phyloP scores from a whole-genome alignment of 1,140 invertebrate species.

The Dolichoris vasculosae region DNA sequence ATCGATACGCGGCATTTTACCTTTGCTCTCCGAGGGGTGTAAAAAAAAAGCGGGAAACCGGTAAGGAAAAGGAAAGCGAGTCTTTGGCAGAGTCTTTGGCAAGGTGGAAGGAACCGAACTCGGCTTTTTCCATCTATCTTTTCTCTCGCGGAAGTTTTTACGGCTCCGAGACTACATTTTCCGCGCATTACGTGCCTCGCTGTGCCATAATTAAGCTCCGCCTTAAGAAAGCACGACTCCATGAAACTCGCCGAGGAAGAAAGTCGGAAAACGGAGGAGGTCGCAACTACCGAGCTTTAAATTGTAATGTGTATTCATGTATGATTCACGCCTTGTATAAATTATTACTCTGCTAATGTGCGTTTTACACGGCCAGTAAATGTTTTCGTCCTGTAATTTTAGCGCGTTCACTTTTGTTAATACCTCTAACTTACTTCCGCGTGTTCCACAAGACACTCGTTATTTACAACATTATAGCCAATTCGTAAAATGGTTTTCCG shows the following conservation, averaged over 20 bases:
- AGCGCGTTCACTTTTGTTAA: background rate
- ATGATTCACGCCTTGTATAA: background rate
- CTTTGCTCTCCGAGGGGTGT: no score
- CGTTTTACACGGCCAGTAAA: background rate
- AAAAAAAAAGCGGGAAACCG: background rate
- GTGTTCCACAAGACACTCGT: background rate
- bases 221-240: background rate
- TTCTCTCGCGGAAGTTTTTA: conserved; percentile 30
- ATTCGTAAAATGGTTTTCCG: background rate
- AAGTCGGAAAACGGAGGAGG: background rate
- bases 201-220: conserved; percentile 41
- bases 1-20: background rate
- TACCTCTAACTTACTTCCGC: background rate
- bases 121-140: conserved; percentile 40
- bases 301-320: background rate
- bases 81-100: background rate
- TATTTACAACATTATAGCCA: background rate
- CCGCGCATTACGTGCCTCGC: conserved; percentile 5
- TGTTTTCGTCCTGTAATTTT: background rate
- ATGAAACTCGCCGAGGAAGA: background rate
- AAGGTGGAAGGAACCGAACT: background rate
- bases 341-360: background rate
- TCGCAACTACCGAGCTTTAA: background rate
- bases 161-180: conserved; percentile 25
- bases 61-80: background rate